Percentiles rank a stretch among this genome's conserved stretches.
phyloP scores from a whole-genome alignment of 2,888 invertebrate genomes.

The Drosophila macrospina region DNA sequence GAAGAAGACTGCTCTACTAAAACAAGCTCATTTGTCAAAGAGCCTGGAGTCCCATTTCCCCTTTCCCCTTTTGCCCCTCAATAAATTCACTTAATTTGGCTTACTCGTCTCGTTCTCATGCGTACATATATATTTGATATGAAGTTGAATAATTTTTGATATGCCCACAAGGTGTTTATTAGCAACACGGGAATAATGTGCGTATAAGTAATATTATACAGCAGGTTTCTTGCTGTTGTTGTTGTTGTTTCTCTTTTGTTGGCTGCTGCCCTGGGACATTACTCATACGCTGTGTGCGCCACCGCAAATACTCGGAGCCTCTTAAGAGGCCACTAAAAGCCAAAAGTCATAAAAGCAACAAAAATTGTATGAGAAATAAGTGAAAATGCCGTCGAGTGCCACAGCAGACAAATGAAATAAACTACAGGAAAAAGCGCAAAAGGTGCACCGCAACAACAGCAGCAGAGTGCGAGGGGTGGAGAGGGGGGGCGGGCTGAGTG shows the following conservation, averaged over 20 bases:
- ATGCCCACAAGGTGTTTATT: conserved; percentile 77
- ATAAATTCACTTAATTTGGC: conserved; percentile 50
- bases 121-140: conserved; percentile 44
- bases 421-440: conserved; percentile 68
- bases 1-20: conserved; percentile 19
- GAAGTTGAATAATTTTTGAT: conserved; percentile 71
- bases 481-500: too few species aligned
- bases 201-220: conserved; percentile 76
- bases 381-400: conserved; percentile 69
- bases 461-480: not conserved
- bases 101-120: conserved; percentile 15
- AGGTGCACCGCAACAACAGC: conserved; percentile 52
- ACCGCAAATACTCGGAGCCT: conserved; percentile 60
- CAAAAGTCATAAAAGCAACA: conserved; percentile 80
- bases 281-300: conserved; percentile 70
- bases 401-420: conserved; percentile 75
- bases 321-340: conserved; percentile 80
- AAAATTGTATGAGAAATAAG: conserved; percentile 67
- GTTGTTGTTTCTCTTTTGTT: conserved; percentile 16
- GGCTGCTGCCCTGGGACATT: conserved; percentile 54
- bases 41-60: not conserved
- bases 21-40: conserved; percentile 51
- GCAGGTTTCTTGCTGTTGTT: conserved; percentile 22
- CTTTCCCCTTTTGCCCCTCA: not conserved
- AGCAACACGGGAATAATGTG: conserved; percentile 78